Conservation (phyloP, 2,113 vertebrate genomes). For the Sialia sialis region DNA sequence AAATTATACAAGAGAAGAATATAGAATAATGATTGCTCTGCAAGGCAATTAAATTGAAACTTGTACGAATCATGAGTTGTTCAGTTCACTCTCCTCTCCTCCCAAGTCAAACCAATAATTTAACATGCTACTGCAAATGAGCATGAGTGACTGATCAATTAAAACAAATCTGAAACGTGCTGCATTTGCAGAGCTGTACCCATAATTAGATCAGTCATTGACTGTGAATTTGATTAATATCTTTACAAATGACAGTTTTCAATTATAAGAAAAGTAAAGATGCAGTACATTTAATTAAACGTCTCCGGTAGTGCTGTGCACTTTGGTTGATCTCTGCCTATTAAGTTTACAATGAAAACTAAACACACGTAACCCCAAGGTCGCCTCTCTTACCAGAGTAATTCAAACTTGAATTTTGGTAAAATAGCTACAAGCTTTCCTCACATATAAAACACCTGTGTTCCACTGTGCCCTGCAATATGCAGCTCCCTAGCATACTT, state of each 20-base stretch:
- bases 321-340: slow-evolving; percentile 27
- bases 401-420: slow-evolving; percentile 4
- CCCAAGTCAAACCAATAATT: slow-evolving; percentile 54
- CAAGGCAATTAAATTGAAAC: slow-evolving; percentile 56
- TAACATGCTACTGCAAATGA: slow-evolving; percentile 42
- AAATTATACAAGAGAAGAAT: slow-evolving; percentile 49
- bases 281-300: slow-evolving; percentile 42
- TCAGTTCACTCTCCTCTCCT: slow-evolving; percentile 44
- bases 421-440: slow-evolving; percentile 1
- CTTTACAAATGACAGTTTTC: slow-evolving; percentile 57
- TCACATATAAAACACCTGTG: background rate
- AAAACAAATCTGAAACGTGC: slow-evolving; percentile 47
- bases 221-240: slow-evolving; percentile 53
- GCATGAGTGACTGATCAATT: slow-evolving; percentile 61
- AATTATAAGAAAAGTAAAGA: slow-evolving; percentile 60
- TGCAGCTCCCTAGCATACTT: background rate
- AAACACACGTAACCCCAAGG: slow-evolving; percentile 31
- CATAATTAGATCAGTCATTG: slow-evolving; percentile 56
- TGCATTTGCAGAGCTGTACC: slow-evolving; percentile 8
- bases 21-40: slow-evolving; percentile 37
- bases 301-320: background rate
- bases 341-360: slow-evolving; percentile 42
- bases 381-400: background rate
- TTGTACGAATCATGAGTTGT: slow-evolving; percentile 14
- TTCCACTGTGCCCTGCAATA: background rate